Evolutionary conservation across 2,888 invertebrate species (phyloP).

Genomic region (Ornithoptera alexandrae): DNA sequence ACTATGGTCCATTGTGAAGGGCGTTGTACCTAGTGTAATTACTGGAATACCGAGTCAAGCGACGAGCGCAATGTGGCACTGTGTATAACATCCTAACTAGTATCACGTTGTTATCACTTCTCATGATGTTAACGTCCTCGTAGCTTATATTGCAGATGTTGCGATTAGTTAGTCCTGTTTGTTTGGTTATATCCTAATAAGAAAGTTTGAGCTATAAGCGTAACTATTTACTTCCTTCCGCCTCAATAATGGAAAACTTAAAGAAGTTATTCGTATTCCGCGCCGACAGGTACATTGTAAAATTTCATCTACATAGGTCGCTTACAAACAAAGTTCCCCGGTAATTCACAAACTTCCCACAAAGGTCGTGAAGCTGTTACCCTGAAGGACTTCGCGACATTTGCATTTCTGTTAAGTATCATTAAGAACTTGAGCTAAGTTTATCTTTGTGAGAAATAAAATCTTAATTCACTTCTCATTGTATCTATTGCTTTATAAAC

Average conservation of each 20-base stretch:
- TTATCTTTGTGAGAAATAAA: not conserved
- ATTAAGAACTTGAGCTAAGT: constrained; percentile 12
- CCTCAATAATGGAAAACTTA: not conserved
- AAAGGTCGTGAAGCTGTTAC: constrained; percentile 18
- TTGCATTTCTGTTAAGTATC: constrained; percentile 21
- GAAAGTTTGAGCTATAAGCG: too few species aligned
- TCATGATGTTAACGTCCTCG: too few species aligned
- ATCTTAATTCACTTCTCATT: not conserved
- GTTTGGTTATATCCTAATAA: too few species aligned
- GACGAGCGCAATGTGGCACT: too few species aligned
- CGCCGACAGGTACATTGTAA: constrained; percentile 18
- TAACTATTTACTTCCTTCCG: too few species aligned
- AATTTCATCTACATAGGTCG: constrained; percentile 13
- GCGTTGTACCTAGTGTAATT: too few species aligned
- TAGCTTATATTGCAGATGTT: too few species aligned
- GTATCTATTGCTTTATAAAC: not conserved
- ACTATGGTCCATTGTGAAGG: too few species aligned
- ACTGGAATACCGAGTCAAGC: too few species aligned
- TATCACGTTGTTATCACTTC: too few species aligned
- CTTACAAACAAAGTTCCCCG: constrained; percentile 14
- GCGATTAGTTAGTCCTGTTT: too few species aligned
- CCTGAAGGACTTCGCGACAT: constrained; percentile 9
- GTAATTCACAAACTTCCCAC: constrained; percentile 21
- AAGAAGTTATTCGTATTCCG: constrained; percentile 3
- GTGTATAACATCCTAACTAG: too few species aligned